Percentiles rank a stretch among this genome's conserved stretches.
These are phyloP conservation scores for Vulpes lagopus DNA, from an alignment of 2,113 vertebrate species.

Conservation along the genomic window DNA sequence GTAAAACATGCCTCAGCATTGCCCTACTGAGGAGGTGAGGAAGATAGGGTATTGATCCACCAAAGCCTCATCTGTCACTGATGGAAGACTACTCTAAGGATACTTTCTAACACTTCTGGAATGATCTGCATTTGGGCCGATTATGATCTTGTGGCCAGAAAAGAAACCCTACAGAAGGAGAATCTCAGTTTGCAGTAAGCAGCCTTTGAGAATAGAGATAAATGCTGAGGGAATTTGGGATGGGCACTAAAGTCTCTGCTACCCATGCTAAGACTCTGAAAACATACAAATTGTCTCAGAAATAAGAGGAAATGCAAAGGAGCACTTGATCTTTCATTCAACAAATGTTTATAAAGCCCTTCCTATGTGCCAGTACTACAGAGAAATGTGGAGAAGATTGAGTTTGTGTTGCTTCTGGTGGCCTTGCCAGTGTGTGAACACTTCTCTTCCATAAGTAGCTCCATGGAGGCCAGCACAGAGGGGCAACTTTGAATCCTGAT, in stretches of 20 bases:
- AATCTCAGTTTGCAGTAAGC: not conserved
- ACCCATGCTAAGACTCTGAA: not conserved
- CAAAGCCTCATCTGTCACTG: not conserved
- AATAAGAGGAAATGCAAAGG: not conserved
- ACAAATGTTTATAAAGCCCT: not conserved
- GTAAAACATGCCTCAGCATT: not conserved
- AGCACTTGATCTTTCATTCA: not conserved
- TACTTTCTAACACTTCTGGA: not conserved
- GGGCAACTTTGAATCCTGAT: not conserved
- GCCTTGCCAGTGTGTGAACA: not conserved
- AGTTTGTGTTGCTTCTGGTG: not conserved
- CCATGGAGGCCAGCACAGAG: not conserved
- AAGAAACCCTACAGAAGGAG: not conserved
- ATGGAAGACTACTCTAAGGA: not conserved
- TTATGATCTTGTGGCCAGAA: not conserved
- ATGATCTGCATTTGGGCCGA: not conserved
- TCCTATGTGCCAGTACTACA: not conserved
- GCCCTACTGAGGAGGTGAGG: too few relatives aligned
- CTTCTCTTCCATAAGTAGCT: not conserved
- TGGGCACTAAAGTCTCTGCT: not conserved
- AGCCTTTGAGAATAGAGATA: not conserved
- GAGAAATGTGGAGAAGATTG: not conserved
- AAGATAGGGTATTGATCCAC: not conserved
- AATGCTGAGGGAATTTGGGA: not conserved
- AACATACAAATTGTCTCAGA: not conserved